Base-by-base conservation (phyloP, 2,888 invertebrate genomes). In the Mylabris sibirica region DNA sequence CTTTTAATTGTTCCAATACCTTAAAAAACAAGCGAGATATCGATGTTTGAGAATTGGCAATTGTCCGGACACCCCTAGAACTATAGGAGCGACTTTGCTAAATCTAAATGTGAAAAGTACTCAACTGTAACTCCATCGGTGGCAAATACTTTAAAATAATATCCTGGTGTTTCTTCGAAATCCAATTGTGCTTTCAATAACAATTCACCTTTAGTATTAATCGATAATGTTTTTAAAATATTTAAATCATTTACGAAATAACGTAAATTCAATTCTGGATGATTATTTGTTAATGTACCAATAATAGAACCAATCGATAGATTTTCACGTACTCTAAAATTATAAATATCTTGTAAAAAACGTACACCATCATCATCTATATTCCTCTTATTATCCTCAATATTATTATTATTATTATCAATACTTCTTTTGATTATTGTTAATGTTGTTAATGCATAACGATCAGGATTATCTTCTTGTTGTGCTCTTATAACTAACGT, bases 391-490 rank as follows among this genome's bases (percentile, higher is more conserved):
- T 20, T 49, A 96, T 20, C 9, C 17, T 87, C 14, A 92, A 90
- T 65, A 96, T 87, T 0, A 96, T 96, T 0, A 94, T 92, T 69
- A 96, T 49, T 20, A 49, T 70, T 68, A 20, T 63, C 66, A 78
- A 80, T 1, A 82, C 84, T 72, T 71, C 87, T 86, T 20, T 88
- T 87, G 70, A 96, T 53, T 53, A 53, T 87, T 14, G 92, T 90
- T 65, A 97, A 87, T 0, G 96, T 96, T 1, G 94, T 92, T 69
- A 97, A 86, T 0, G 96, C 94, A 83, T 95, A 95, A 22, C 76
- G 76, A 86, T 96, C 96, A 0, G 92, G 87, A 87, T 97, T 97
- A 85, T 97, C 95, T 89, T 93, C 85, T 72, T 85, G 85, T 5
- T 84, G 84, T 75, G 92, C 93, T 86, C 93, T 92, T 20, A 96